Conservation (phyloP, 2,888 invertebrate species). For the Pandemis heparana region DNA sequence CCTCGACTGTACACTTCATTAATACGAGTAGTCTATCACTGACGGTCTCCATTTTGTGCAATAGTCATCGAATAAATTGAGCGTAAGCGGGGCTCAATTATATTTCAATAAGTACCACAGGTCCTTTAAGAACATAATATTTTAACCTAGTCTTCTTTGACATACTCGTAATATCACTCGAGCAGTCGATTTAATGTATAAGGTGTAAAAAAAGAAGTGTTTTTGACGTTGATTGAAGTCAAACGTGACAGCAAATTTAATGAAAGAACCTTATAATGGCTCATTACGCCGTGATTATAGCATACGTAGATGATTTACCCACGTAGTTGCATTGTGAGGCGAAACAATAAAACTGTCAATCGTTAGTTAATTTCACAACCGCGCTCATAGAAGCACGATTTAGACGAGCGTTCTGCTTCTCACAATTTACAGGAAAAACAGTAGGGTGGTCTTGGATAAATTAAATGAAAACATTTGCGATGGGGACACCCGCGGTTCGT, state of each 20-base stretch:
- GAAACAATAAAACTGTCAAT: constrained; percentile 28
- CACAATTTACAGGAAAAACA: constrained; percentile 33
- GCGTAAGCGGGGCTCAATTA: too few relatives aligned
- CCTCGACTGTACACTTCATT: too few relatives aligned
- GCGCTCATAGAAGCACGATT: background rate
- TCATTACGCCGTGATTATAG: constrained; percentile 15
- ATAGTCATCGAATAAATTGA: too few relatives aligned
- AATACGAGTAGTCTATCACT: too few relatives aligned
- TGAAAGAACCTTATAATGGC: background rate
- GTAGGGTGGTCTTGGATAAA: constrained; percentile 26
- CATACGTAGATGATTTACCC: constrained; percentile 19
- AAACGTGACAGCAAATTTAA: background rate
- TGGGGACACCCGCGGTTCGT: background rate
- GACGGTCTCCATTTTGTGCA: too few relatives aligned
- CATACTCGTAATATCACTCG: too few relatives aligned
- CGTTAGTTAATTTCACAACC: constrained; percentile 16
- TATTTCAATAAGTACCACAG: too few relatives aligned
- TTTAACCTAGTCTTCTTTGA: too few relatives aligned
- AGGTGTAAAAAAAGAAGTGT: background rate
- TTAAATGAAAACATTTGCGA: constrained; percentile 41
- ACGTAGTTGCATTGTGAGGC: constrained; percentile 32
- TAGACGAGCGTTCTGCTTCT: constrained; percentile 4
- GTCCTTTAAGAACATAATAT: too few relatives aligned
- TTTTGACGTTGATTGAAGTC: background rate
- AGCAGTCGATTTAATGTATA: too few relatives aligned